Evolutionary conservation across 2,113 vertebrate genomes (phyloP).

Genomic region (Saccopteryx leptura): DNA sequence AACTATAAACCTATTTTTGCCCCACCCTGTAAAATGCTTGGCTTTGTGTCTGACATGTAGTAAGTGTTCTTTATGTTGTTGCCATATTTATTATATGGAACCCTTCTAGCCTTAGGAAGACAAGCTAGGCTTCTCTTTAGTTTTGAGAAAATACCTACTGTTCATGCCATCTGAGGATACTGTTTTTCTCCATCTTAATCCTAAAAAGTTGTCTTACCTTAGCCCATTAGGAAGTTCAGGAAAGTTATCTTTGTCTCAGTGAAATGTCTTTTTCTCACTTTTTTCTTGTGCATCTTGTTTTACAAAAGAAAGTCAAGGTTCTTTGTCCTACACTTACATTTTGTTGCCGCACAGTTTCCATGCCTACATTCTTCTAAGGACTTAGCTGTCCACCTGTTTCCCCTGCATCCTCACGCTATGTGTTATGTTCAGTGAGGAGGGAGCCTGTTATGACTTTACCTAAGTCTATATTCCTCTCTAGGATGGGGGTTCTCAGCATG

Average conservation of each 20-base stretch:
- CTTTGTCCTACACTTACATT: neutral
- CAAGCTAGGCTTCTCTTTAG: neutral
- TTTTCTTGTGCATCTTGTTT: neutral
- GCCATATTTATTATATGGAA: neutral
- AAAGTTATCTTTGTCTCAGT: constrained; percentile 40
- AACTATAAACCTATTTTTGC: too few relatives aligned
- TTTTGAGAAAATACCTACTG: neutral
- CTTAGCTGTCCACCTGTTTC: neutral
- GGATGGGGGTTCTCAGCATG: neutral
- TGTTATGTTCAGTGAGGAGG: neutral
- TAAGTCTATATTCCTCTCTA: neutral
- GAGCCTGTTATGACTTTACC: neutral
- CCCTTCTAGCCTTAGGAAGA: neutral
- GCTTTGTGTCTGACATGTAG: neutral
- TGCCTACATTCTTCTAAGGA: neutral
- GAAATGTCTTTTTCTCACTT: neutral
- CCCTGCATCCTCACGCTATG: neutral
- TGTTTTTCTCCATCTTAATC: constrained; percentile 8
- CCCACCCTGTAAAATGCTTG: neutral
- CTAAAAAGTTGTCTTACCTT: neutral
- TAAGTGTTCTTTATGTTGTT: neutral
- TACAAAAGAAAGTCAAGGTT: neutral
- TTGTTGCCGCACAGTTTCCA: neutral
- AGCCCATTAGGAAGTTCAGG: neutral
- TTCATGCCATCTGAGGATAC: neutral